Evolutionary conservation across 2,113 vertebrate species (phyloP).

Genomic region (Crypturellus undulatus): DNA sequence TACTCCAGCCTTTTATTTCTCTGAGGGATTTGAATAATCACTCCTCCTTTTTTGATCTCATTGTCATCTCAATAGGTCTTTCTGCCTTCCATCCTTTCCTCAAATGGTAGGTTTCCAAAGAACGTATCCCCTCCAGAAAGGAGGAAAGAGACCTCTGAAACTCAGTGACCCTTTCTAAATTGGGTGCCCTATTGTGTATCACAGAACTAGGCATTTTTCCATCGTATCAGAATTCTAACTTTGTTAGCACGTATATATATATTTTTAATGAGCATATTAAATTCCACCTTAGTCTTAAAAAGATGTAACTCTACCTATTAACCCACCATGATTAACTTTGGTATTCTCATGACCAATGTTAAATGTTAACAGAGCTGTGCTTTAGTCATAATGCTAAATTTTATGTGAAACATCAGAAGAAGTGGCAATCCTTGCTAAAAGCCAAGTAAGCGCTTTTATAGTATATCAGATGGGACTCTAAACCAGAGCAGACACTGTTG

Average conservation of each 20-base stretch:
- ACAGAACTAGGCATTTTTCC: conserved; percentile 38
- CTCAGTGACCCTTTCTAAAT: conserved; percentile 71
- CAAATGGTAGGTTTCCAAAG: conserved; percentile 70
- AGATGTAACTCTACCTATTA: neutral
- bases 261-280: conserved; percentile 43
- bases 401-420: neutral
- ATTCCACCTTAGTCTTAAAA: conserved; percentile 3
- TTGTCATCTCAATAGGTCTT: conserved; percentile 68
- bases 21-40: conserved; percentile 72
- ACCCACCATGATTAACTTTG: neutral
- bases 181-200: neutral
- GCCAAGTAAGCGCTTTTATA: neutral
- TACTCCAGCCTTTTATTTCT: conserved; percentile 63
- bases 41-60: conserved; percentile 66
- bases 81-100: conserved; percentile 57
- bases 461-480: neutral
- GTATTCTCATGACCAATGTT: neutral
- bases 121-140: conserved; percentile 35
- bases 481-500: neutral
- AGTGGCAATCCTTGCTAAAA: neutral
- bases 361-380: neutral
- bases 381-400: neutral
- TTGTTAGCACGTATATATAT: conserved; percentile 32
- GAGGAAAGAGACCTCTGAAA: conserved; percentile 58
- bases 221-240: conserved; percentile 42